Conservation (phyloP, 1,140 invertebrate species). For the Drosophila ironensis region DNA sequence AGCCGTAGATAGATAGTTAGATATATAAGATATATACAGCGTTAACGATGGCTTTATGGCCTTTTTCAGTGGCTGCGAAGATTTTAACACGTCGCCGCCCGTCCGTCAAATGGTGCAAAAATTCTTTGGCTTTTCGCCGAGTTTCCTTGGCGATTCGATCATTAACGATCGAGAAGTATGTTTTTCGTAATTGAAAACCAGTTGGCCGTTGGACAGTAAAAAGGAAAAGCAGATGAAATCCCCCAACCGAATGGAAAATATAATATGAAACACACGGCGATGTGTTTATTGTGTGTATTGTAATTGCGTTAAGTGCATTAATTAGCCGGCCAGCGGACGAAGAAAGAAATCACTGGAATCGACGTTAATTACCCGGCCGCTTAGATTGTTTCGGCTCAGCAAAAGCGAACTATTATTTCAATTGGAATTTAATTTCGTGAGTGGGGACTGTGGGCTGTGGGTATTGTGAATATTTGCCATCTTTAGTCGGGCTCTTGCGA, state of each 20-base stretch:
- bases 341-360: constrained; percentile 58
- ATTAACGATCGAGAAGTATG: constrained; percentile 43
- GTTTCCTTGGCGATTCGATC: constrained; percentile 1
- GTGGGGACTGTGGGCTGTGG: too few species aligned
- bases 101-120: constrained; percentile 15
- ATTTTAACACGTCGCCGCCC: constrained; percentile 42
- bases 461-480: constrained; percentile 41
- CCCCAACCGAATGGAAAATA: constrained; percentile 5
- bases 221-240: constrained; percentile 29
- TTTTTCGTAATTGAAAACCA: constrained; percentile 48
- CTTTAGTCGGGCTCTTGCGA: constrained; percentile 25
- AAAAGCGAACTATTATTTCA: constrained; percentile 53
- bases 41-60: constrained; percentile 51
- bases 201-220: constrained; percentile 50
- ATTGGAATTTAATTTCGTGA: constrained; percentile 60
- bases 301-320: constrained; percentile 62
- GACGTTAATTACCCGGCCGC: constrained; percentile 46
- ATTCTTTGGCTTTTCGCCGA: constrained; percentile 30
- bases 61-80: constrained; percentile 38
- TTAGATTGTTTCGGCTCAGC: constrained; percentile 40
- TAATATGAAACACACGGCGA: constrained; percentile 2
- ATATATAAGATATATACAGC: constrained; percentile 17
- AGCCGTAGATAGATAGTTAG: constrained; percentile 20
- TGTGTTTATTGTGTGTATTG: constrained; percentile 29
- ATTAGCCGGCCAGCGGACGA: constrained; percentile 50